Evolutionary conservation across 2,888 invertebrate genomes (phyloP), one percentile per base, ranked within the genome.

Genomic region (Folsomia candida): DNA sequence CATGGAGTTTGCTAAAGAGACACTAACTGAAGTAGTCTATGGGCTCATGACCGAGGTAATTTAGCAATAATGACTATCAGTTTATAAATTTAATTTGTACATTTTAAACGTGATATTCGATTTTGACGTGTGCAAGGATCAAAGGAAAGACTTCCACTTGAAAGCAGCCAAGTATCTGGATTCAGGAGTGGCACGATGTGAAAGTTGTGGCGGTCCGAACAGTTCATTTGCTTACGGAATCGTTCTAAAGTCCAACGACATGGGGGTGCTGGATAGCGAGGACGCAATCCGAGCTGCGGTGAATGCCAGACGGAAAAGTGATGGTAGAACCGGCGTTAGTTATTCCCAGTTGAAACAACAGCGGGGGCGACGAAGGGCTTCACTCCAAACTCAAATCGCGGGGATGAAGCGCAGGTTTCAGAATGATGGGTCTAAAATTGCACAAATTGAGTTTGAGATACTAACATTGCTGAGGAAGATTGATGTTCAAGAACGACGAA

Each of bases 1-100:
- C 67, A 71, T 76, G 73, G 77, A 79, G 54, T 79, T 79, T 66
- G 63, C 68, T 18, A 79, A 79, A 63, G 77, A 78, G 24, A 72
- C 67, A n/a, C 73, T 78, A 76, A 71, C 73, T 1, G 78, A 78
- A 29, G 78, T 80, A 0, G 73, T 78, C 18, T 77, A 78, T 54
- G 78, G 74, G 26, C 28, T 78, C 4, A 71, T 79, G 73, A 78
- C 75, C 0, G 72, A 75, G n/a, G n/a, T n/a, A n/a, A n/a, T n/a
- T n/a, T n/a, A n/a, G n/a, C n/a, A n/a, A n/a, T n/a, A n/a, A n/a
- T n/a, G n/a, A n/a, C n/a, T n/a, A n/a, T n/a, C n/a, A n/a, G n/a
- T n/a, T n/a, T n/a, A n/a, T n/a, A n/a, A n/a, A n/a, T n/a, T n/a
- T n/a, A n/a, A n/a, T n/a, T n/a, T n/a, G n/a, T n/a, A n/a, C n/a